phyloP scores from a whole-genome alignment of 2,888 invertebrate genomes.

The Nymphalis c-album region DNA sequence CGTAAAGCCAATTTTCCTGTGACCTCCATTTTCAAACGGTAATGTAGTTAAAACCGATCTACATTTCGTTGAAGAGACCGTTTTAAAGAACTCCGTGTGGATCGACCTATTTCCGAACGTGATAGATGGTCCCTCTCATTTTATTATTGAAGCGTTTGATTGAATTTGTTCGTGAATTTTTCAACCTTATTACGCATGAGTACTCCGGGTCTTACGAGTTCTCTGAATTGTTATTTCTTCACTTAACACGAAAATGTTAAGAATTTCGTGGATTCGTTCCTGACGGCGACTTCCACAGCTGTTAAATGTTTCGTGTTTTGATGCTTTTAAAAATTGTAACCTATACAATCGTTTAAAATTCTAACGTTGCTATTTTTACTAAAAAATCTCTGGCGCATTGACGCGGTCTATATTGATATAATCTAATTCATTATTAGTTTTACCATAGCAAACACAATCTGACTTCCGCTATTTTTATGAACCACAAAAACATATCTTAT shows the following conservation, averaged over 20 bases:
- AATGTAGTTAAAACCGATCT: slow-evolving; percentile 49
- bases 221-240: slow-evolving; percentile 26
- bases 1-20: slow-evolving; percentile 53
- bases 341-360: too few species aligned
- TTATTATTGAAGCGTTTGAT: slow-evolving; percentile 47
- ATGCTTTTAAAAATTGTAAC: too few species aligned
- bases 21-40: slow-evolving; percentile 37
- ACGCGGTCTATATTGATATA: too few species aligned
- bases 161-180: slow-evolving; percentile 39
- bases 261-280: neutral
- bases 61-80: slow-evolving; percentile 46
- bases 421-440: too few species aligned
- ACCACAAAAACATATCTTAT: too few species aligned
- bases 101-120: slow-evolving; percentile 61
- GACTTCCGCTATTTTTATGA: too few species aligned
- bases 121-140: slow-evolving; percentile 62
- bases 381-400: too few species aligned
- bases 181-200: slow-evolving; percentile 34
- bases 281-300: slow-evolving; percentile 3
- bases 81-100: slow-evolving; percentile 53
- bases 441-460: too few species aligned
- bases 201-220: slow-evolving; percentile 21
- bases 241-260: slow-evolving; percentile 25
- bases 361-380: too few species aligned
- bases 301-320: neutral